These are phyloP conservation scores for Boleophthalmus pectinirostris DNA, from an alignment of 2,113 vertebrate species.

Conservation along the genomic window DNA sequence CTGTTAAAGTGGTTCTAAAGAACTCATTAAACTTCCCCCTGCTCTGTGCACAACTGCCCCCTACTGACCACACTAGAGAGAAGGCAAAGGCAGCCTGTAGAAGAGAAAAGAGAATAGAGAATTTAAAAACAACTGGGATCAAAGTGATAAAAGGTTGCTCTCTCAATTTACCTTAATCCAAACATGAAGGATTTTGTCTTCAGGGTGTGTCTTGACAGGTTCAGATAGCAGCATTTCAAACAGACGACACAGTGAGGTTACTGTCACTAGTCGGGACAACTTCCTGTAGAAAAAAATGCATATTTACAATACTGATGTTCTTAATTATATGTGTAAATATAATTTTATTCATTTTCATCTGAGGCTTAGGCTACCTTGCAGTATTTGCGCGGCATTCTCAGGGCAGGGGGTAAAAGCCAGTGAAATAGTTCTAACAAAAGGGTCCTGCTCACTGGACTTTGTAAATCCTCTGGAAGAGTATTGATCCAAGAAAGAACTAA, in stretches of 20 bases:
- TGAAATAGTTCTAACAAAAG: slow-evolving; percentile 86
- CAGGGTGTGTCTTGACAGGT: slow-evolving; percentile 72
- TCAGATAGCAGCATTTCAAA: slow-evolving; percentile 87
- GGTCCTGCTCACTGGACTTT: slow-evolving; percentile 64
- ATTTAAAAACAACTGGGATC: neutral
- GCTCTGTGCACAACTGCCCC: slow-evolving; percentile 86
- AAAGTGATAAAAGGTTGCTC: neutral
- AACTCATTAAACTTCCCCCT: slow-evolving; percentile 84
- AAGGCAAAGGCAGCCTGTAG: slow-evolving; percentile 89
- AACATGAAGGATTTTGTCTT: slow-evolving; percentile 79
- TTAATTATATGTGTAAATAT: neutral
- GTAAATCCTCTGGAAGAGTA: slow-evolving; percentile 81
- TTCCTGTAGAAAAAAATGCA: slow-evolving; percentile 72
- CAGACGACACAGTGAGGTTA: slow-evolving; percentile 88
- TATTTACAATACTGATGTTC: neutral
- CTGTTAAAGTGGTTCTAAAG: slow-evolving; percentile 73
- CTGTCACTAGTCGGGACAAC: slow-evolving; percentile 85
- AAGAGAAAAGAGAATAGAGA: neutral
- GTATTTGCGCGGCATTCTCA: slow-evolving; percentile 80
- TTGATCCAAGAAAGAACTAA: slow-evolving; percentile 89
- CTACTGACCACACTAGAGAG: slow-evolving; percentile 90
- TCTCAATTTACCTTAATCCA: slow-evolving; percentile 89
- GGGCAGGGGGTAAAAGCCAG: slow-evolving; percentile 85
- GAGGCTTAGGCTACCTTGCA: slow-evolving; percentile 82
- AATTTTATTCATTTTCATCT: neutral